phyloP scores from a whole-genome alignment of 2,113 vertebrate species.

The Cranoglanis bouderius region DNA sequence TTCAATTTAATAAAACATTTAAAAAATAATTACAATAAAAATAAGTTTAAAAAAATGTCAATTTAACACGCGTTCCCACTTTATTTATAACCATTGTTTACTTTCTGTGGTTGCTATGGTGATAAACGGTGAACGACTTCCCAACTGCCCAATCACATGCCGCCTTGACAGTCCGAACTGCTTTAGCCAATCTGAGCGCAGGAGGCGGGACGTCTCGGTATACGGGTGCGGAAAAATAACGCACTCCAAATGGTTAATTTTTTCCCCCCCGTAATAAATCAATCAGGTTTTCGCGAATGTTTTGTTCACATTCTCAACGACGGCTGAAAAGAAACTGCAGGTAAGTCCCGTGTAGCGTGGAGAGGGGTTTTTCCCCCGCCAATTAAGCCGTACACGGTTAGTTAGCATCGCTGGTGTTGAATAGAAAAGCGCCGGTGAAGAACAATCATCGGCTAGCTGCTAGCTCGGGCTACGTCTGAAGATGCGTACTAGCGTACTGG shows the following conservation, averaged over 20 bases:
- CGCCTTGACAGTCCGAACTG: not conserved
- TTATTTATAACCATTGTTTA: not conserved
- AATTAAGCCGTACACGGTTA: not conserved
- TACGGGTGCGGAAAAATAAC: constrained; percentile 20
- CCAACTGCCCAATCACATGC: not conserved
- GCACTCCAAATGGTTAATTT: constrained; percentile 51
- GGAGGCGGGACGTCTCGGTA: constrained; percentile 3
- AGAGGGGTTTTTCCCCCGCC: not conserved
- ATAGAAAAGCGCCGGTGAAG: constrained; percentile 19
- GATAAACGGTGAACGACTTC: not conserved
- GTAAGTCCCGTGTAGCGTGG: constrained; percentile 35
- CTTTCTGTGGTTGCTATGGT: not conserved
- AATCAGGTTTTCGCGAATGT: constrained; percentile 49
- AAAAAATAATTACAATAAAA: not conserved
- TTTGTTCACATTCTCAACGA: constrained; percentile 32
- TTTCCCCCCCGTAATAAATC: constrained; percentile 49
- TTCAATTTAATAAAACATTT: not conserved
- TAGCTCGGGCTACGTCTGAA: constrained; percentile 16
- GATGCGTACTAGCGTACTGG: constrained; percentile 14
- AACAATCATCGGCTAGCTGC: constrained; percentile 28
- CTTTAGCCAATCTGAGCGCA: not conserved
- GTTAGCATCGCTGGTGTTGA: constrained; percentile 26
- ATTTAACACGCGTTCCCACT: not conserved
- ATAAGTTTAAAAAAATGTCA: not conserved
- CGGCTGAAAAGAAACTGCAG: constrained; percentile 40